Evolutionary conservation across 2,888 invertebrate genomes (phyloP), one percentile per base, ranked within the genome.

Genomic region (Danaus chrysippus): DNA sequence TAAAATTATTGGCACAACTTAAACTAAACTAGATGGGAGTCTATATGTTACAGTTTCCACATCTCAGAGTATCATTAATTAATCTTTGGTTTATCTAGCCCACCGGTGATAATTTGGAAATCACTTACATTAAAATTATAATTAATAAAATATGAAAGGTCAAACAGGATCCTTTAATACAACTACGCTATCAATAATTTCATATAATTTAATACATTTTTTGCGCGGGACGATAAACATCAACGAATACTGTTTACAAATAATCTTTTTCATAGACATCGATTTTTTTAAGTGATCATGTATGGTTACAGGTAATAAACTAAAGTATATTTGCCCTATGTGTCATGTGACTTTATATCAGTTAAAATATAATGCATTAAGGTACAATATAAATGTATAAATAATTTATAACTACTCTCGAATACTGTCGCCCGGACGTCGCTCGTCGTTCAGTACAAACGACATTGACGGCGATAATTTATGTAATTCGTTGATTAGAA

Each of bases 1-100:
- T 83, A 84, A 79, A 81, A 79, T 71, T 79, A 82, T 76, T 87
- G 87, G 86, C 88, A 86, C 84, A 77, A 78, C 73, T 82, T 79
- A 75, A 73, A 70, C 73, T 82, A 82, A 79, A 65, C 72, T 73
- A 72, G 84, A 82, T 78, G 87, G 84, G 86, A 78, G 68, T 70
- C 76, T 85, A 89, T 90, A 86, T 89, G 66, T 70, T 88, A 91
- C 90, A 90, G 70, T 64, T 71, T 79, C 84, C 89, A 63, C 86
- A 81, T 81, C 87, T 70, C 70, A 63, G 66, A 66, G 69, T 69
- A 73, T 49, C 74, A 80, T 65, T 87, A 86, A 81, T 72, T 86
- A 84, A 83, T 90, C 87, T 91, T 90, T 91, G 90, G 90, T 91
- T 89, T 83, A 75, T 83, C 90, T 90, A 90, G 90, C 90, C 90